These are phyloP conservation scores for Sparidentex hasta DNA, from an alignment of 2,797 vertebrate species.

Conservation along the genomic window DNA sequence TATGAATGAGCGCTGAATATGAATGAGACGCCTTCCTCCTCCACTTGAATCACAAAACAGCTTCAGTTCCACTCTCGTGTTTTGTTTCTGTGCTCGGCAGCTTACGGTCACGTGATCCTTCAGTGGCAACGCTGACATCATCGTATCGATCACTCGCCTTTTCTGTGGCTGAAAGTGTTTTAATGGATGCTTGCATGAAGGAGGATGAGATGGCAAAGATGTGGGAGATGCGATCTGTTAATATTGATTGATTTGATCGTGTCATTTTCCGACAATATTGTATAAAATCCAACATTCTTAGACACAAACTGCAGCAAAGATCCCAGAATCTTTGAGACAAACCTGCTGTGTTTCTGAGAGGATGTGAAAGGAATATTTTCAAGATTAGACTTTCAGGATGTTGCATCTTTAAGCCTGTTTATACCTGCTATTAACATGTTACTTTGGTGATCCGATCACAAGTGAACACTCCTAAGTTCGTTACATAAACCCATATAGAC, in stretches of 20 bases:
- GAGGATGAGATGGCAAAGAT: not conserved
- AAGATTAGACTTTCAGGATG: not conserved
- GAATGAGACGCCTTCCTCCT: conserved; percentile 50
- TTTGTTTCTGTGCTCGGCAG: not conserved
- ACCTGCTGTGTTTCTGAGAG: too few relatives aligned
- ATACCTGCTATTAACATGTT: too few relatives aligned
- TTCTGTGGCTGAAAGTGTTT: not conserved
- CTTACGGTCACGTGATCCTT: not conserved
- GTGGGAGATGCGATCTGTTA: not conserved
- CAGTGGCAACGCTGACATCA: not conserved
- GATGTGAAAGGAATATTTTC: not conserved
- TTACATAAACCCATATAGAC: too few relatives aligned
- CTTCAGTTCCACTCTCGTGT: conserved; percentile 5
- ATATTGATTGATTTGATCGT: not conserved
- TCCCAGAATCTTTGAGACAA: not conserved
- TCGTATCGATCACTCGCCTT: too few relatives aligned
- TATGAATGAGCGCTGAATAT: conserved; percentile 52
- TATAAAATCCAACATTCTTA: not conserved
- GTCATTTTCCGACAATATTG: not conserved
- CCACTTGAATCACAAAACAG: conserved; percentile 35
- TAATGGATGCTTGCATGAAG: not conserved
- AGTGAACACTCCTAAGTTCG: too few relatives aligned
- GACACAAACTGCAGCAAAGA: not conserved
- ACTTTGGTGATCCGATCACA: too few relatives aligned
- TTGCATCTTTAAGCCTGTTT: not conserved